These are phyloP conservation scores for Alca torda DNA, from an alignment of 2,797 vertebrate species.

Conservation along the genomic window DNA sequence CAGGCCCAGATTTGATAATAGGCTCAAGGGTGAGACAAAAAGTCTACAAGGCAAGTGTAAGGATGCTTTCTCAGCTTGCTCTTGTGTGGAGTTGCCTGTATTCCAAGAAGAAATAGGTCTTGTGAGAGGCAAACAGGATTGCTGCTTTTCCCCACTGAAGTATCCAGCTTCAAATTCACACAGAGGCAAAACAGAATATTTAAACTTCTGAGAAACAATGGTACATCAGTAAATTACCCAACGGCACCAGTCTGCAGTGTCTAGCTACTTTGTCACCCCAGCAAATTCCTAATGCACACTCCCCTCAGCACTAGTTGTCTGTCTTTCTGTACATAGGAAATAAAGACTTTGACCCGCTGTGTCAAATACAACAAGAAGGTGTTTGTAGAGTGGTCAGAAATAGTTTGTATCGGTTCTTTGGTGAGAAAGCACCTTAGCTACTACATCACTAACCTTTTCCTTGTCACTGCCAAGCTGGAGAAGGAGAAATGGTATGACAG, in stretches of 20 bases:
- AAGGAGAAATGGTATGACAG: not conserved
- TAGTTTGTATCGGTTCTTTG: not conserved
- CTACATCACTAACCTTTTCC: not conserved
- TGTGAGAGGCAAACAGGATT: not conserved
- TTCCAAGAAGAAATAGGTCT: not conserved
- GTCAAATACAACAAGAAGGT: not conserved
- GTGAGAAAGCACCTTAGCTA: not conserved
- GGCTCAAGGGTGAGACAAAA: constrained; percentile 24
- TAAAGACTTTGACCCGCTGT: not conserved
- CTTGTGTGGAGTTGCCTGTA: not conserved
- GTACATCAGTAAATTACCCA: not conserved
- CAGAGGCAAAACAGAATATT: not conserved
- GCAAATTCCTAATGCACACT: not conserved
- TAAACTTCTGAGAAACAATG: not conserved
- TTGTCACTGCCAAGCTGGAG: not conserved
- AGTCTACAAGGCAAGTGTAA: not conserved
- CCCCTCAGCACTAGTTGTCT: not conserved
- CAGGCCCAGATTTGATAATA: constrained; percentile 33
- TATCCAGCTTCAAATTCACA: not conserved
- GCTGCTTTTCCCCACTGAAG: not conserved
- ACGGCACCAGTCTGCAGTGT: not conserved
- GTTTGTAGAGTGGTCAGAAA: not conserved
- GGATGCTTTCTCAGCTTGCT: not conserved
- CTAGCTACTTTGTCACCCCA: not conserved
- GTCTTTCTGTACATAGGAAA: not conserved